Evolutionary conservation across 2,797 vertebrate species (phyloP).

Genomic region (Anguilla anguilla): DNA sequence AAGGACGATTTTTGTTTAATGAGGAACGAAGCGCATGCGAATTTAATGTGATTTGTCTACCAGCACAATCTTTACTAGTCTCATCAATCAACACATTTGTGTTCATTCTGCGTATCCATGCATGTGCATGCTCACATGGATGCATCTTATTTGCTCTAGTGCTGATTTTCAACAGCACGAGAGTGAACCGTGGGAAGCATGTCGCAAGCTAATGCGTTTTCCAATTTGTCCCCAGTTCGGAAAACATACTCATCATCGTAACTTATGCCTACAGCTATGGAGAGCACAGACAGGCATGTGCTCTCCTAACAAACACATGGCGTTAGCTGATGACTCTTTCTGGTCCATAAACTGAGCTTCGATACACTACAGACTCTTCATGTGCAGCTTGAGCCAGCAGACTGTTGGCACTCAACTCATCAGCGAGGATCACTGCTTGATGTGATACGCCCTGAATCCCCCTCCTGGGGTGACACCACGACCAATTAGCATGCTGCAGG

Average conservation of each 20-base stretch:
- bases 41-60: neutral
- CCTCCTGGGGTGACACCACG: neutral
- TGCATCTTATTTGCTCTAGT: slow-evolving; percentile 7
- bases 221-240: neutral
- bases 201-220: neutral
- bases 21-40: neutral
- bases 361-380: neutral
- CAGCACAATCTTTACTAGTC: neutral
- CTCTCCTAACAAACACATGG: neutral
- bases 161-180: slow-evolving; percentile 42
- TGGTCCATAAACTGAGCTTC: neutral
- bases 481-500: neutral
- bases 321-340: neutral
- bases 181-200: neutral
- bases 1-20: neutral
- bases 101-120: slow-evolving; percentile 8
- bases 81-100: neutral
- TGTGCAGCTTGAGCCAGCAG: neutral
- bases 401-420: neutral
- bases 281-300: neutral
- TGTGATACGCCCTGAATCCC: neutral
- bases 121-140: slow-evolving; percentile 13
- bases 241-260: neutral
- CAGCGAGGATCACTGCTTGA: neutral
- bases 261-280: neutral